phyloP scores from a whole-genome alignment of 2,888 invertebrate species.

The Orchesella flavescens region DNA sequence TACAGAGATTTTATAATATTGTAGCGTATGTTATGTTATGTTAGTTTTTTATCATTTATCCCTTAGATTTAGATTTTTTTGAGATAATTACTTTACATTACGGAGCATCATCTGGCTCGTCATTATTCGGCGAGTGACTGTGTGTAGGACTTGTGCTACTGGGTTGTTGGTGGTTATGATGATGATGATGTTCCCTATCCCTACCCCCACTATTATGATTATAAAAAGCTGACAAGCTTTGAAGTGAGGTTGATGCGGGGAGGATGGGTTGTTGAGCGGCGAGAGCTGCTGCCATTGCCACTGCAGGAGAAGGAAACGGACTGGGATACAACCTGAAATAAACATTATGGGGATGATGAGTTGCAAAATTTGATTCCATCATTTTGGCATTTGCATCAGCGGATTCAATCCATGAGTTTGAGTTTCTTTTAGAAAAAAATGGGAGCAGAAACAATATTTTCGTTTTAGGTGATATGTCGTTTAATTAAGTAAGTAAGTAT shows the following conservation, averaged over 20 bases:
- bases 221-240: constrained; percentile 72
- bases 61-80: background rate
- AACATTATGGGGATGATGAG: constrained; percentile 2
- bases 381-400: background rate
- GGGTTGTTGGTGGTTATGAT: constrained; percentile 54
- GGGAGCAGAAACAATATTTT: background rate
- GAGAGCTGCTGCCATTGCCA: constrained; percentile 70
- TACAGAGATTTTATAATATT: too few species aligned
- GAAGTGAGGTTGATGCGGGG: constrained; percentile 70
- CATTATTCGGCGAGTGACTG: constrained; percentile 71
- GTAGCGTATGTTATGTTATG: too few species aligned
- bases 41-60: too few species aligned
- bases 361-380: background rate
- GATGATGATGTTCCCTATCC: constrained; percentile 46
- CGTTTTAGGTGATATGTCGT: background rate
- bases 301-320: constrained; percentile 70
- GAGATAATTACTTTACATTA: constrained; percentile 50
- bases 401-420: background rate
- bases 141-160: constrained; percentile 70
- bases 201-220: constrained; percentile 59
- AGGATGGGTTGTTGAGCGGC: constrained; percentile 69
- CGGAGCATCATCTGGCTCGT: constrained; percentile 70
- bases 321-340: constrained; percentile 70
- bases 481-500: background rate
- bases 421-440: background rate